Percentiles rank a stretch among this genome's conserved stretches.
phyloP scores from a whole-genome alignment of 2,113 vertebrate species.

The Anguilla japonica region DNA sequence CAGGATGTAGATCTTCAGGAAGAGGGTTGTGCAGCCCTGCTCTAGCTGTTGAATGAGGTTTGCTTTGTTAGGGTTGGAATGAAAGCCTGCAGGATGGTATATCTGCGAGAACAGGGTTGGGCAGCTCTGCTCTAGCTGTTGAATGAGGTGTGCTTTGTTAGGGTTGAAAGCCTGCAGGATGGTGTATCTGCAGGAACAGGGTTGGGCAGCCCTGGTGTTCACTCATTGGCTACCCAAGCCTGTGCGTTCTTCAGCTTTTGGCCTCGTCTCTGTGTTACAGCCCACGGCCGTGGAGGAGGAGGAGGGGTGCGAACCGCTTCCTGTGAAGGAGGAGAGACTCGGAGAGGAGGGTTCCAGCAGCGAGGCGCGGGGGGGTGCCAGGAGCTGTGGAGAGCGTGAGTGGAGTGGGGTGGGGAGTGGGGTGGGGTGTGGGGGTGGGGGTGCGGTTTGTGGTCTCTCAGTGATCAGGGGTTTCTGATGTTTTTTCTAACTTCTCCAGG shows the following conservation, averaged over 20 bases:
- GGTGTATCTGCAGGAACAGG: too few species aligned
- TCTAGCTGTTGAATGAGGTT: too few species aligned
- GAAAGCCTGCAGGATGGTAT: too few species aligned
- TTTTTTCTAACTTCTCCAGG: slow-evolving; percentile 40
- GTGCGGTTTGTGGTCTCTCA: neutral
- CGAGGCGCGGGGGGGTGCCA: neutral
- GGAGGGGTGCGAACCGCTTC: neutral
- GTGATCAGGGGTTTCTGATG: neutral
- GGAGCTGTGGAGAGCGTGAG: slow-evolving; percentile 2
- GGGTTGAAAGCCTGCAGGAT: too few species aligned
- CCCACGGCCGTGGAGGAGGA: neutral
- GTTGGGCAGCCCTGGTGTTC: too few species aligned
- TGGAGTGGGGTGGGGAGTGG: neutral
- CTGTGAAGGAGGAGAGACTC: slow-evolving; percentile 14
- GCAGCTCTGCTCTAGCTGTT: too few species aligned
- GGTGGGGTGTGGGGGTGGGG: neutral
- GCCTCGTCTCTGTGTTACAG: slow-evolving; percentile 20
- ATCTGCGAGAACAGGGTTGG: too few species aligned
- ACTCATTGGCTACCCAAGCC: too few species aligned
- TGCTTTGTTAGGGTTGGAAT: too few species aligned
- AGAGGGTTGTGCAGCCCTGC: too few species aligned
- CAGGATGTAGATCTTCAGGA: too few species aligned
- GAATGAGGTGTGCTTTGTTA: too few species aligned
- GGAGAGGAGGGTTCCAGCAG: neutral
- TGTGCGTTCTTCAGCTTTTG: neutral